phyloP scores from a whole-genome alignment of 2,888 invertebrate genomes.

The Apamea epomidion region DNA sequence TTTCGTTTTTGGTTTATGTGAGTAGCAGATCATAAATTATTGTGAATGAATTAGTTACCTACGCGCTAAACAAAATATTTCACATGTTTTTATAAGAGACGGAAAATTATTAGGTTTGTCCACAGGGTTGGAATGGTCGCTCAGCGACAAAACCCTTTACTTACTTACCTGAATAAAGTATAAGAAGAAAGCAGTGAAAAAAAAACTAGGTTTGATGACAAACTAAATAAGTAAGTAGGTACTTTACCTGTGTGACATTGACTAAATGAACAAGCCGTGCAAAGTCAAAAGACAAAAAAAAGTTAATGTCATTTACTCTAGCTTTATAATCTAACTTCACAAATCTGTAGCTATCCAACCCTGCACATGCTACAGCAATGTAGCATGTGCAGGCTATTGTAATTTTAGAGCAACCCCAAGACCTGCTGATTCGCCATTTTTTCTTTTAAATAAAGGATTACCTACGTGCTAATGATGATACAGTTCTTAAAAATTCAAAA shows the following conservation, averaged over 20 bases:
- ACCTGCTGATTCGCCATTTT: not conserved
- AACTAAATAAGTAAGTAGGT: not conserved
- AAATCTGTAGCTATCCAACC: not conserved
- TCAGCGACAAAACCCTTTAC: not conserved
- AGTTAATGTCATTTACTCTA: not conserved
- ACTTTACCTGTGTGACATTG: not conserved
- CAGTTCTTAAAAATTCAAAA: conserved; percentile 1
- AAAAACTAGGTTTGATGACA: not conserved
- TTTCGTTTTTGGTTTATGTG: conserved; percentile 31
- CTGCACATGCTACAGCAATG: too few species aligned
- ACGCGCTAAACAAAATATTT: not conserved
- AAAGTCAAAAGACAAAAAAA: not conserved
- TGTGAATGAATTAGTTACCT: conserved; percentile 6
- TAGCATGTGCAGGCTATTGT: not conserved
- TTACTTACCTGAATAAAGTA: not conserved
- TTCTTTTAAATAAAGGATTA: not conserved
- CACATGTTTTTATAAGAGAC: not conserved
- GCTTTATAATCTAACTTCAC: not conserved
- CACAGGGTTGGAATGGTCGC: not conserved
- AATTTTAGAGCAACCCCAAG: not conserved
- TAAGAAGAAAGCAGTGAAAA: not conserved
- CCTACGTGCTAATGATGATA: not conserved
- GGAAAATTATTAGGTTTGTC: not conserved
- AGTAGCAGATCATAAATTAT: conserved; percentile 2
- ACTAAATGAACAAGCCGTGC: not conserved